A percentile compares a stretch with the other conserved stretches of the same genome.
phyloP scores from a whole-genome alignment of 2,797 vertebrate species.

The Pseudotriccus pelzelni region DNA sequence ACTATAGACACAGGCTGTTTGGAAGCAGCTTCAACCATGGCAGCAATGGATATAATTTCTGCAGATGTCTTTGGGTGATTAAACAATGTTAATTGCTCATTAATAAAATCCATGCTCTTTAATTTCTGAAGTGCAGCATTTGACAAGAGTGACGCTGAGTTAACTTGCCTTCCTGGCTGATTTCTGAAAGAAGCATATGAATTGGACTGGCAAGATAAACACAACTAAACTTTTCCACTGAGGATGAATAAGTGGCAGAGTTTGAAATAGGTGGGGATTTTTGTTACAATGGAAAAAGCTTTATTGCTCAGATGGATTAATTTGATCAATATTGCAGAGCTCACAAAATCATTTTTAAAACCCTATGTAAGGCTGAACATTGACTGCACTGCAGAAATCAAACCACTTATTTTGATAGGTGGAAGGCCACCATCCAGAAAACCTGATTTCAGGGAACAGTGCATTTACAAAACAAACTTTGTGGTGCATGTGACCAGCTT shows the following conservation, averaged over 20 bases:
- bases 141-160: not conserved
- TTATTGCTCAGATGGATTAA: slow-evolving; percentile 21
- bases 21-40: not conserved
- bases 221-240: not conserved
- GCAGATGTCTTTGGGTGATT: not conserved
- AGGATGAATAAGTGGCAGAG: not conserved
- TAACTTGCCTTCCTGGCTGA: not conserved
- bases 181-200: not conserved
- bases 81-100: not conserved
- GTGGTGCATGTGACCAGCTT: not conserved
- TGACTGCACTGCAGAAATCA: not conserved
- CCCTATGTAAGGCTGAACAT: not conserved
- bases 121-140: not conserved
- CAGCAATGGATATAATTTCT: not conserved
- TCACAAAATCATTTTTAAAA: not conserved
- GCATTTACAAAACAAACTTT: slow-evolving; percentile 9
- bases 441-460: slow-evolving; percentile 21
- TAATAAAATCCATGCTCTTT: not conserved
- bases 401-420: slow-evolving; percentile 33
- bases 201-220: not conserved
- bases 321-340: not conserved
- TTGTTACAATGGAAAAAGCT: not conserved
- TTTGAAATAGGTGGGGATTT: slow-evolving; percentile 10
- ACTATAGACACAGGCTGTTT: not conserved
- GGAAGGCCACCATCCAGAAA: slow-evolving; percentile 2